A percentile compares a stretch with the other conserved stretches of the same genome.
Evolutionary conservation across 1,140 invertebrate genomes (phyloP).

Genomic region (Macrobrachium rosenbergii): DNA sequence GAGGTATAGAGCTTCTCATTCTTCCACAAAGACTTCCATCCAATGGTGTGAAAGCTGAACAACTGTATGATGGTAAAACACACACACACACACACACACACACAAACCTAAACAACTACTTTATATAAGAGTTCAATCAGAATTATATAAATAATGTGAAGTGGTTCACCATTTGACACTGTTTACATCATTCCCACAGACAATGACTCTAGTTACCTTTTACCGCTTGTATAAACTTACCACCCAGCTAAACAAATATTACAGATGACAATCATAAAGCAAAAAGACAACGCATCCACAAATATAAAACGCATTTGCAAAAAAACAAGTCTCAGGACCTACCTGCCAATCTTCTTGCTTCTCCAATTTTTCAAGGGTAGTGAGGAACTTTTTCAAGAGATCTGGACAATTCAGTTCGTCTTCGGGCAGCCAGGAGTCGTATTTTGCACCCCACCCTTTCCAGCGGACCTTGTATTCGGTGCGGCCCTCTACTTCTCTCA

Average conservation of each 20-base stretch:
- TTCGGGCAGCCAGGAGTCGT: slow-evolving; percentile 53
- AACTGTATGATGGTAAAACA: too few species aligned
- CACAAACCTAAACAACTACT: too few species aligned
- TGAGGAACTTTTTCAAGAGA: slow-evolving; percentile 31
- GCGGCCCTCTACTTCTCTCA: slow-evolving; percentile 39
- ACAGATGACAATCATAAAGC: neutral
- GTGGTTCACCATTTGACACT: too few species aligned
- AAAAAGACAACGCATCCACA: neutral
- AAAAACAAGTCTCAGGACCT: neutral
- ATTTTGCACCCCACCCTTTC: slow-evolving; percentile 53
- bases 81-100: too few species aligned
- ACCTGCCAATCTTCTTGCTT: slow-evolving; percentile 51
- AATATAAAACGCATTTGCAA: neutral
- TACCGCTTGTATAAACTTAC: too few species aligned
- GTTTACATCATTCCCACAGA: too few species aligned
- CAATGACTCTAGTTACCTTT: too few species aligned
- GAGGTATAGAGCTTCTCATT: too few species aligned
- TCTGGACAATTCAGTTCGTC: slow-evolving; percentile 52
- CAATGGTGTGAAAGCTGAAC: too few species aligned
- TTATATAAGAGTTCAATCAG: too few species aligned
- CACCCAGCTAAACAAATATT: neutral
- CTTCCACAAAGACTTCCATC: too few species aligned
- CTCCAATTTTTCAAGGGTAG: slow-evolving; percentile 31
- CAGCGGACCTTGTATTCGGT: slow-evolving; percentile 54
- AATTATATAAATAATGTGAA: too few species aligned